These are phyloP conservation scores for Elegia similella DNA, from an alignment of 2,888 invertebrate genomes.

Conservation along the genomic window DNA sequence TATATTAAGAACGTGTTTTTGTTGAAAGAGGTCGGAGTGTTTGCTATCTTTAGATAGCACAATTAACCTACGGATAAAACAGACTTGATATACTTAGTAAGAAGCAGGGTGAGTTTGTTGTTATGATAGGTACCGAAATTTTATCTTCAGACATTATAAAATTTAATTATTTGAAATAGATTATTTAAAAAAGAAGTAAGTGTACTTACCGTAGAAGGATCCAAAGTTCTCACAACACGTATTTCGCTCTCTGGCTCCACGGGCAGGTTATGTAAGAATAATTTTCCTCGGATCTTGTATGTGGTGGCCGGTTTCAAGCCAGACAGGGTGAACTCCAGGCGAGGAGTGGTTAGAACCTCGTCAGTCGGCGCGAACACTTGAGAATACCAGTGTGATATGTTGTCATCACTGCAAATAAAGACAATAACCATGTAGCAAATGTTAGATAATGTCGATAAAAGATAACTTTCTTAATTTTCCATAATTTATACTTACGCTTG, in stretches of 20 bases:
- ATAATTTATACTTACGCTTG: conserved; percentile 80
- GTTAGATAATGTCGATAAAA: no score
- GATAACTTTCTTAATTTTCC: neutral
- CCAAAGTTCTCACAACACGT: conserved; percentile 87
- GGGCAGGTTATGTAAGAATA: conserved; percentile 88
- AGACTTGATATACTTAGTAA: no score
- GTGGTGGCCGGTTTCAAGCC: conserved; percentile 89
- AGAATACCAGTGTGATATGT: conserved; percentile 88
- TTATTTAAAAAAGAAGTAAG: no score
- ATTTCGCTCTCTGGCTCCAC: conserved; percentile 90
- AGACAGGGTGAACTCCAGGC: conserved; percentile 91
- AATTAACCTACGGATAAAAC: no score
- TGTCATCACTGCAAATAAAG: conserved; percentile 77
- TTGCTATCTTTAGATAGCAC: no score
- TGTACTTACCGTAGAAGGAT: conserved; percentile 60
- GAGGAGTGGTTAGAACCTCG: conserved; percentile 91
- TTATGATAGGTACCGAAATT: no score
- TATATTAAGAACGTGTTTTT: no score
- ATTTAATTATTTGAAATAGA: no score
- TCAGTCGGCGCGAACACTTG: conserved; percentile 94
- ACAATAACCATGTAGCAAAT: neutral
- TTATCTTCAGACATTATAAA: no score
- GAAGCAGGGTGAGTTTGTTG: no score
- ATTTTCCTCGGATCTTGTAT: conserved; percentile 91
- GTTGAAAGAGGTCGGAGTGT: no score